Evolutionary conservation across 2,113 vertebrate species (phyloP).

Genomic region (Telmatochromis sp.): DNA sequence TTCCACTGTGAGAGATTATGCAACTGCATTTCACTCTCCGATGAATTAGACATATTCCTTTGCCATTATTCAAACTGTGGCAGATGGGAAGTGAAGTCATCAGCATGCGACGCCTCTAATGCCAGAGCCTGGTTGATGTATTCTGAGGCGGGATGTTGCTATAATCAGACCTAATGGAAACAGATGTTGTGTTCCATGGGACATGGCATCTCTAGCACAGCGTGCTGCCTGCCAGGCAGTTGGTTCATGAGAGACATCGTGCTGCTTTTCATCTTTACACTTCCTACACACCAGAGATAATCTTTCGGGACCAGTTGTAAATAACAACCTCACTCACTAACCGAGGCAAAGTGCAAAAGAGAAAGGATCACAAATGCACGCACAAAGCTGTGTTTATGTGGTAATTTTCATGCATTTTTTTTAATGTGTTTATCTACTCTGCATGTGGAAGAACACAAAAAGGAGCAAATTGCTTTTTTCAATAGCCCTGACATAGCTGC

Average conservation of each 20-base stretch:
- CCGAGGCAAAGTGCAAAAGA: not conserved
- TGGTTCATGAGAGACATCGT: conserved; percentile 5
- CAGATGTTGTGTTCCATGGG: conserved; percentile 54
- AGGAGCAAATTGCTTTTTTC: conserved; percentile 22
- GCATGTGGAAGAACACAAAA: not conserved
- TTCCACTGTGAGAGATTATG: conserved; percentile 17
- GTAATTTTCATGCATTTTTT: not conserved
- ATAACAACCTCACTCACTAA: not conserved
- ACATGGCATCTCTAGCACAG: conserved; percentile 28
- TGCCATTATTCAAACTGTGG: conserved; percentile 32
- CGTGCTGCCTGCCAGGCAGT: conserved; percentile 6
- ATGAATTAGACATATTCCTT: conserved; percentile 38
- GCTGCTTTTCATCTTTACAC: conserved; percentile 26
- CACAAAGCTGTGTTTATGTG: not conserved
- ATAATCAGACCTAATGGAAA: conserved; percentile 52
- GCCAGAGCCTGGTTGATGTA: conserved; percentile 21
- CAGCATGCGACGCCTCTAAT: conserved; percentile 34
- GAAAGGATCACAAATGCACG: not conserved
- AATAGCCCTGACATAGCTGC: conserved; percentile 18
- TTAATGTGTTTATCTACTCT: not conserved
- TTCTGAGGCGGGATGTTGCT: conserved; percentile 31
- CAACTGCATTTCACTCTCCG: conserved; percentile 53
- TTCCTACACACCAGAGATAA: not conserved
- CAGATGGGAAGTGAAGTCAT: conserved; percentile 61
- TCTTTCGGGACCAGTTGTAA: not conserved